These are phyloP conservation scores for Clivina fossor DNA, from an alignment of 2,888 invertebrate species.

Conservation along the genomic window DNA sequence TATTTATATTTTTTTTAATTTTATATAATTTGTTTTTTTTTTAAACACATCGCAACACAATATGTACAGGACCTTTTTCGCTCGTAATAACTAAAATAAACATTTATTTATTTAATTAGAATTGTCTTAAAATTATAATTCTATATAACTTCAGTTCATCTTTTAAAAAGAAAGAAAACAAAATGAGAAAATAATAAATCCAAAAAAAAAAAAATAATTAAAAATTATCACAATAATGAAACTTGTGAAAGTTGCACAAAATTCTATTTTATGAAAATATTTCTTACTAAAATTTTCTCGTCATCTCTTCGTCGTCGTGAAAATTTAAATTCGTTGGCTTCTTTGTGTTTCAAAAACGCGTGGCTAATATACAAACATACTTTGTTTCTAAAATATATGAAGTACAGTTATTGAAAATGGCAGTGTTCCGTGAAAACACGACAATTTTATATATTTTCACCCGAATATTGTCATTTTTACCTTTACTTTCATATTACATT, in stretches of 20 bases:
- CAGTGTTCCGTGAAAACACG: not conserved
- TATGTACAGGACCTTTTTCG: conserved; percentile 35
- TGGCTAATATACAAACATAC: not conserved
- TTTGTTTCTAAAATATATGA: not conserved
- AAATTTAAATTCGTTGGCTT: not conserved
- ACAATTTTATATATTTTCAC: too few relatives aligned
- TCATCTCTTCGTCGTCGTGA: conserved; percentile 15
- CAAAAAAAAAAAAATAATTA: conserved; percentile 41
- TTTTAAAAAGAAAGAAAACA: too few relatives aligned
- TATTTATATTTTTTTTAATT: conserved; percentile 26
- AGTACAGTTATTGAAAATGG: conserved; percentile 1
- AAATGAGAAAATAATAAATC: too few relatives aligned
- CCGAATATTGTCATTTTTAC: too few relatives aligned
- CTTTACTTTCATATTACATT: too few relatives aligned
- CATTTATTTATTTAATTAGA: conserved; percentile 40
- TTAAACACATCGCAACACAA: conserved; percentile 31
- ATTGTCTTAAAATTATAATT: conserved; percentile 45
- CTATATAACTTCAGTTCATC: conserved; percentile 46
- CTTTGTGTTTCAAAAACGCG: not conserved
- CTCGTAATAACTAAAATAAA: conserved; percentile 33
- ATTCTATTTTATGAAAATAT: conserved; percentile 29
- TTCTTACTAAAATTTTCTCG: conserved; percentile 23
- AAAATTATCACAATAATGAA: conserved; percentile 47
- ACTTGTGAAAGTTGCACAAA: conserved; percentile 32
- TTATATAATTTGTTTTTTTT: conserved; percentile 23